phyloP scores from a whole-genome alignment of 2,797 vertebrate genomes.

The Calcarius lapponicus region DNA sequence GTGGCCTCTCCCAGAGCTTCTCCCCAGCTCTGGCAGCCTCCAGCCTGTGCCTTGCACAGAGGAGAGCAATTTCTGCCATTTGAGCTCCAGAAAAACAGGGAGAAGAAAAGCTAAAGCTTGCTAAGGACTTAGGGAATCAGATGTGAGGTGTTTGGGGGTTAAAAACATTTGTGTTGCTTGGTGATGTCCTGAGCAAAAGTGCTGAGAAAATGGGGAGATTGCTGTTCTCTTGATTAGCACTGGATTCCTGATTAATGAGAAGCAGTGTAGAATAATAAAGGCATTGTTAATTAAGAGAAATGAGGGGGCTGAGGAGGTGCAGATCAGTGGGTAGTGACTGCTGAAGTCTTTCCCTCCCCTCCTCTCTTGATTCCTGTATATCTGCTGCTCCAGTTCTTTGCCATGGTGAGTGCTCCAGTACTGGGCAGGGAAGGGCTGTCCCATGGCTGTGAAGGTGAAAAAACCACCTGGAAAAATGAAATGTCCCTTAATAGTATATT shows the following conservation, averaged over 20 bases:
- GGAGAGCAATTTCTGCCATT: neutral
- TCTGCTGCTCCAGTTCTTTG: neutral
- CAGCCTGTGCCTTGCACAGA: neutral
- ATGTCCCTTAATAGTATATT: neutral
- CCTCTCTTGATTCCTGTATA: neutral
- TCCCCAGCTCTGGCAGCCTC: neutral
- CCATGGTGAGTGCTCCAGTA: neutral
- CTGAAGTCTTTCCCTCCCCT: neutral
- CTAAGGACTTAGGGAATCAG: neutral
- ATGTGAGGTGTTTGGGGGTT: neutral
- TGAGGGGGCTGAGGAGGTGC: neutral
- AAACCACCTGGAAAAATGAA: neutral
- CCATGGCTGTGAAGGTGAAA: neutral
- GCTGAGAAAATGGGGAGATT: conserved; percentile 4
- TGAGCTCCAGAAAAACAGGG: neutral
- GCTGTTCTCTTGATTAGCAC: neutral
- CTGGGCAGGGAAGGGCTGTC: neutral
- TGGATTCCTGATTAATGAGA: neutral
- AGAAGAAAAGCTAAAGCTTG: neutral
- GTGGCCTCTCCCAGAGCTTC: neutral
- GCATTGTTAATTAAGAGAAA: neutral
- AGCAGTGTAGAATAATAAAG: neutral
- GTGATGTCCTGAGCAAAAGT: neutral
- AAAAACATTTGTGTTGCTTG: neutral
- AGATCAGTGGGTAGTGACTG: neutral